Evolutionary conservation across 1,140 invertebrate species (phyloP), one percentile per base, ranked within the genome.

Genomic region (Drosophila eugracilis): DNA sequence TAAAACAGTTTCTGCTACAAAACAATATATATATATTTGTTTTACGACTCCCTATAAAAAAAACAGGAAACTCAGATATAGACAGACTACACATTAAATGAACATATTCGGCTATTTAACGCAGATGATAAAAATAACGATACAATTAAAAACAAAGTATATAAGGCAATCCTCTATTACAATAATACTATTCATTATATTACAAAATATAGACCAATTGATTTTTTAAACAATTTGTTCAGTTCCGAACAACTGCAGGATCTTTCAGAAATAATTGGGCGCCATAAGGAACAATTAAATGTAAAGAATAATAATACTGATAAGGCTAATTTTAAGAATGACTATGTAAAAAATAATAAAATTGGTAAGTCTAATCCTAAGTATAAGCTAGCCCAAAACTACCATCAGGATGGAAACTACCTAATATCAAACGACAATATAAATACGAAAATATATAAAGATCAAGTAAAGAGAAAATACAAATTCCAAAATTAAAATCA

Each of bases 321-420:
- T 26, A 17, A 4, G 10, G 17, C 21, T 1, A 7, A 14, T 44
- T 44, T 44, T 22, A 7, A 14, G 1, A 44, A 24, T 6, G 21
- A 44, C 0, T 45, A 45, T 15, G n/a, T 45, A 3, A 26, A 45
- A 26, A 24, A 50, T 34, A 12, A n/a, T 32, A 34, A 49, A 50
- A n/a, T 36, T 6, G 28, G 30, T 19, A 34, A 50, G 10, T 28
- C 26, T 7, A 28, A 28, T 28, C 26, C 26, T 28, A 28, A 49
- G 28, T 34, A 49, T 49, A 49, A 49, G 21, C 34, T 37, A 52
- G 5, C 4, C 28, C 52, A 54, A 54, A 54, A 41, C 36, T 54
- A 28, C 7, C 52, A 54, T 54, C 36, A 28, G 30, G 12, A 30
- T 30, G 36, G 24, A 54, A 54, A 41, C 6, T 53, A 53, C 24